Conservation (phyloP, 2,797 vertebrate species). For the Liasis olivaceus region DNA sequence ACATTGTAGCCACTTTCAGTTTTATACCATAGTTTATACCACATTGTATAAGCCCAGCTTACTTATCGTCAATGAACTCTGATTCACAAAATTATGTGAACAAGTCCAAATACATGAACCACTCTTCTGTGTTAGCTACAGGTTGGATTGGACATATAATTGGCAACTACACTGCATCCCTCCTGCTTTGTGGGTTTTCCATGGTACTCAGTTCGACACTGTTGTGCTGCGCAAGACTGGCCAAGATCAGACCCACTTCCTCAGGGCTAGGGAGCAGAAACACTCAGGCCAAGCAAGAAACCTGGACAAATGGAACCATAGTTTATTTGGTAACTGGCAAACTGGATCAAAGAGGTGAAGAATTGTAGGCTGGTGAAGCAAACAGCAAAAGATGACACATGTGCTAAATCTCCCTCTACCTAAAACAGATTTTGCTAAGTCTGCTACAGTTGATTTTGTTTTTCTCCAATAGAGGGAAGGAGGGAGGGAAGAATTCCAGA, state of each 20-base stretch:
- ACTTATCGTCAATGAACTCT: background rate
- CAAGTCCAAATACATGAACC: background rate
- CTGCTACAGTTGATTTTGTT: constrained; percentile 20
- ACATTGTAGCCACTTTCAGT: background rate
- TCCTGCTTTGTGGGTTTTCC: constrained; percentile 86
- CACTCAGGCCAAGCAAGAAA: constrained; percentile 67
- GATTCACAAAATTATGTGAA: background rate
- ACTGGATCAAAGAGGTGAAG: constrained; percentile 70
- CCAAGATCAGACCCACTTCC: constrained; percentile 70
- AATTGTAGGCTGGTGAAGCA: constrained; percentile 41
- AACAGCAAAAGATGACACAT: constrained; percentile 62
- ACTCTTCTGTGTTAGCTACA: constrained; percentile 56
- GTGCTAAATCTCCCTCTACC: background rate
- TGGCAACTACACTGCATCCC: constrained; percentile 84
- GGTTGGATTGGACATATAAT: constrained; percentile 90
- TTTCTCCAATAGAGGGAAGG: constrained; percentile 21
- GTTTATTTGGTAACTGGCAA: constrained; percentile 74
- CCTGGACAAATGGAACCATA: constrained; percentile 68
- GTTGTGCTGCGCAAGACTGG: constrained; percentile 72
- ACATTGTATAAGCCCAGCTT: background rate
- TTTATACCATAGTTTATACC: background rate
- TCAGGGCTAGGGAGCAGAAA: constrained; percentile 41
- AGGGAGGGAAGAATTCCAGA: too few relatives aligned
- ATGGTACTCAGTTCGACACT: constrained; percentile 85
- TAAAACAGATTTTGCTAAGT: background rate